Base-by-base conservation (phyloP, 1,140 invertebrate species). In the Zaprionus camerounensis region DNA sequence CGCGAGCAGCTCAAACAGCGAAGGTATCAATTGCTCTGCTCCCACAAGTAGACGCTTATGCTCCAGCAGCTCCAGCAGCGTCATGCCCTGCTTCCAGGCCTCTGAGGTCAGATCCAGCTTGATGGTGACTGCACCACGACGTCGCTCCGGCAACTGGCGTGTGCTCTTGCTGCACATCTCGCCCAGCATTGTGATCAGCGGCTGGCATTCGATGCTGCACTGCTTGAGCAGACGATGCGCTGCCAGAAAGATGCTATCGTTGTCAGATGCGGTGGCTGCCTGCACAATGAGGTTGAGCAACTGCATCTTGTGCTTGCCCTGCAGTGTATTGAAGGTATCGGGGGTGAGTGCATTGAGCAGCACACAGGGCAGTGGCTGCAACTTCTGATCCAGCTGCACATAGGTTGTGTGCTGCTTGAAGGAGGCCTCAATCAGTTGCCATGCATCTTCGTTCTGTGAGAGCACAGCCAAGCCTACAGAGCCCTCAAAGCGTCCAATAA, bases 11-110 rank as follows among this genome's bases (percentile, higher is more conserved):
- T 96, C 95, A 81, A 98, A 98, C 5, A 98, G 91, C n/a, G 95
- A 80, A 1, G 95, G 95, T 7, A 98, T 93, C 4, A 99, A 93
- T 1, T 94, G 64, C 22, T 95, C 93, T 28, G 95, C 94, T 76
- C 96, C 95, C 0, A 94, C 88, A 2, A 94, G 93, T 86, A 96
- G 96, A 78, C 97, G 97, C 87, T 97, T 97, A 71, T 94, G 95
- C 91, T 99, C 98, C 9, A 98, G 94, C 69, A 97, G 95, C 93
- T 99, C 98, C 1, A 99, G 88, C 0, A 98, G 91, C 0, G 96
- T 95, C 44, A 96, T 94, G 2, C 97, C 96, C 38, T 96, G 93
- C 91, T 96, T 96, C 97, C 97, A 98, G 69, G 95, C 94, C 2
- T 93, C 79, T 0, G 93, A 95, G 80, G 95, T 95, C 1, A 90